These are phyloP conservation scores for Sycobia sp. DNA, from an alignment of 1,140 invertebrate species.

Conservation along the genomic window DNA sequence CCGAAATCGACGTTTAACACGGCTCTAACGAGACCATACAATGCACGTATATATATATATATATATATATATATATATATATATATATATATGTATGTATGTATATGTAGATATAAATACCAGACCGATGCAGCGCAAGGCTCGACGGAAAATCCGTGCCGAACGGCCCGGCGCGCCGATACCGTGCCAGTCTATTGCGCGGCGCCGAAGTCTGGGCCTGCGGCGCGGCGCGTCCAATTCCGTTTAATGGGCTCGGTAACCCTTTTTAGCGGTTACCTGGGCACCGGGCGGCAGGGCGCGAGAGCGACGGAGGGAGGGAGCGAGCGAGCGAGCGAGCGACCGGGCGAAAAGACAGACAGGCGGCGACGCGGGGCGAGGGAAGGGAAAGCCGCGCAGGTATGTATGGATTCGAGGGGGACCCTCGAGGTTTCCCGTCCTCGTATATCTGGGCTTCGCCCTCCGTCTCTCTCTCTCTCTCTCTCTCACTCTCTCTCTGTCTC, in stretches of 20 bases:
- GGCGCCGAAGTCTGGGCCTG: constrained; percentile 7
- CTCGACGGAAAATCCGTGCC: constrained; percentile 24
- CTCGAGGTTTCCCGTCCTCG: constrained; percentile 5
- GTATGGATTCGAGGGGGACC: constrained; percentile 3
- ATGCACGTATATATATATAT: no score
- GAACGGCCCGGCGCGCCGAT: no score
- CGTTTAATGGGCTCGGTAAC: constrained; percentile 52
- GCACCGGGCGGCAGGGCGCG: no score
- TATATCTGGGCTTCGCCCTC: neutral
- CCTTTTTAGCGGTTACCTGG: constrained; percentile 45
- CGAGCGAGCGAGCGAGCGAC: neutral
- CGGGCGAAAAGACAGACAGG: constrained; percentile 1
- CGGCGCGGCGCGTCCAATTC: constrained; percentile 54
- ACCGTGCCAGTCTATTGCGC: no score
- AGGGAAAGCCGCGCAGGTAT: constrained; percentile 23
- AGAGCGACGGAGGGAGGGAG: constrained; percentile 18
- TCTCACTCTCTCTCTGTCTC: constrained; percentile 9
- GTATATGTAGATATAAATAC: no score
- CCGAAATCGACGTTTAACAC: constrained; percentile 49
- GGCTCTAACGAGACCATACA: constrained; percentile 58
- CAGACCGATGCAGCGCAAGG: neutral
- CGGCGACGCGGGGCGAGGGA: constrained; percentile 7
- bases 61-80: no score
- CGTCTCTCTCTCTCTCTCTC: constrained; percentile 1
- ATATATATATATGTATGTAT: no score